Conservation (phyloP, 2,888 invertebrate genomes). For the Perizoma affinitatum region DNA sequence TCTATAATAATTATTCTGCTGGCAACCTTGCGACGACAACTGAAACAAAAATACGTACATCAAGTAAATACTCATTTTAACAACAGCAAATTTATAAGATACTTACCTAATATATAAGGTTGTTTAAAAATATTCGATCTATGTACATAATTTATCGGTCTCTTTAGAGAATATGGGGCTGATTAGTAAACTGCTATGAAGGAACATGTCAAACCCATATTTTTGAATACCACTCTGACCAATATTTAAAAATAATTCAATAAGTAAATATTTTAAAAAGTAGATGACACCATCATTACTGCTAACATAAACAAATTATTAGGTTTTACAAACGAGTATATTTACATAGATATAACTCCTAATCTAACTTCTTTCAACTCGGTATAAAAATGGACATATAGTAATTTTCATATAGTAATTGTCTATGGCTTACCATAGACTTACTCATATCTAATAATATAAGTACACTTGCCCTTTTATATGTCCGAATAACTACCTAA, state of each 20-base stretch:
- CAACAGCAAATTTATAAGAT: neutral
- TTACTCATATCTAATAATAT: neutral
- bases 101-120: too few relatives aligned
- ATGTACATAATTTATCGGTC: too few relatives aligned
- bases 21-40: neutral
- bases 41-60: neutral
- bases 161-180: too few relatives aligned
- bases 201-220: too few relatives aligned
- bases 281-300: neutral
- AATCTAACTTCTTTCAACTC: too few relatives aligned
- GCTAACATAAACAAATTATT: neutral
- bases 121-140: too few relatives aligned
- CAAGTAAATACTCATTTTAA: neutral
- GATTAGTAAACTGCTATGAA: too few relatives aligned
- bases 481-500: neutral
- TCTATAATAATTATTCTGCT: neutral
- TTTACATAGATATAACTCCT: conserved; percentile 13
- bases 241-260: neutral
- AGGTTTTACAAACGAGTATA: conserved; percentile 1
- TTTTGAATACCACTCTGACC: too few relatives aligned
- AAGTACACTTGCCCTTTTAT: conserved; percentile 17
- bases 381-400: neutral
- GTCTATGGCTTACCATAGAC: too few relatives aligned
- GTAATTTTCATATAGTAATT: conserved; percentile 15
- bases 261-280: too few relatives aligned